phyloP scores from a whole-genome alignment of 2,797 vertebrate genomes.

The Aeoliscus strigatus region DNA sequence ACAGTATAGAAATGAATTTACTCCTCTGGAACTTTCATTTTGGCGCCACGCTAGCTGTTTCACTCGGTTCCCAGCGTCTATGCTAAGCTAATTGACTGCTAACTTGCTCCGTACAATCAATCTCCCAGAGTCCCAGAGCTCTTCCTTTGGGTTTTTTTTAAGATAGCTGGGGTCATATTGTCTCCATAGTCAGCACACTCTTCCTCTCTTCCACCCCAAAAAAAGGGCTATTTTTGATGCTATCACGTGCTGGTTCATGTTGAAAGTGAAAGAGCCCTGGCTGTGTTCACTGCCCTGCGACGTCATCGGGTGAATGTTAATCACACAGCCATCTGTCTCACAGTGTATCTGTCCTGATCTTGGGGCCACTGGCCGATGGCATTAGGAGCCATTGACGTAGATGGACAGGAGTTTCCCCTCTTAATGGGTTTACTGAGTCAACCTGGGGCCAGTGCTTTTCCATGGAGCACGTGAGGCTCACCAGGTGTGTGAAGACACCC shows the following conservation, averaged over 20 bases:
- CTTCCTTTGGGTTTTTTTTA: no score
- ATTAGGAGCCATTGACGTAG: slow-evolving; percentile 62
- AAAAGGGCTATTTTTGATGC: neutral
- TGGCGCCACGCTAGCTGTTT: neutral
- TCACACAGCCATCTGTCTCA: slow-evolving; percentile 58
- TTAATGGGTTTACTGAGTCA: slow-evolving; percentile 47
- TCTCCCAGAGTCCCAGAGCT: no score
- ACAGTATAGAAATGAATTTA: no score
- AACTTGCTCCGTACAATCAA: no score
- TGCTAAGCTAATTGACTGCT: slow-evolving; percentile 1
- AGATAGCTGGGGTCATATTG: neutral
- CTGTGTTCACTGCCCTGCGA: slow-evolving; percentile 15
- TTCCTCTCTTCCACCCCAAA: neutral
- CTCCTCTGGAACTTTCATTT: neutral
- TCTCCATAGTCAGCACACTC: neutral
- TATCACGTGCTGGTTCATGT: neutral
- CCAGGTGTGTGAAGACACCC: slow-evolving; percentile 27
- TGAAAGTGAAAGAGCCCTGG: slow-evolving; percentile 23
- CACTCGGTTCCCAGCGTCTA: neutral
- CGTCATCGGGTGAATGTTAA: slow-evolving; percentile 51
- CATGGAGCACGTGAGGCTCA: slow-evolving; percentile 36
- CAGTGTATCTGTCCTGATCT: slow-evolving; percentile 44
- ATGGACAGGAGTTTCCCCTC: slow-evolving; percentile 55
- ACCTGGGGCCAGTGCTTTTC: slow-evolving; percentile 20
- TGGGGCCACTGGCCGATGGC: slow-evolving; percentile 30